Evolutionary conservation across 2,888 invertebrate genomes (phyloP).

Genomic region (Schizaphis graminum): DNA sequence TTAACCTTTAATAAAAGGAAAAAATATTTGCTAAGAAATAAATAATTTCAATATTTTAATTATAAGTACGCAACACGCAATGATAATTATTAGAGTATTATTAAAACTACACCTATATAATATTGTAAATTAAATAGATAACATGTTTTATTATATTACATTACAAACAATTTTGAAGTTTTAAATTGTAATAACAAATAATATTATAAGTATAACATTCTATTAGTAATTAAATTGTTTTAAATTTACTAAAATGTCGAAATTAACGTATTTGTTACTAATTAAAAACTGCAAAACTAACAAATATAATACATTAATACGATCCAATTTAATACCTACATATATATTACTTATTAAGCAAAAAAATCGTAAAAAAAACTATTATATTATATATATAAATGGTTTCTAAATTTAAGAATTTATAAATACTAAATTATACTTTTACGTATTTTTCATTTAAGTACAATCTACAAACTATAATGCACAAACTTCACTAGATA

Average conservation of each 20-base stretch:
- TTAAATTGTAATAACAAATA: not conserved
- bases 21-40: not conserved
- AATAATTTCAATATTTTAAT: slow-evolving; percentile 10
- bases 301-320: too few relatives aligned
- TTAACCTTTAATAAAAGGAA: not conserved
- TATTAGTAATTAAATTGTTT: not conserved
- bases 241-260: not conserved
- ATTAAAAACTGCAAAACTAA: not conserved
- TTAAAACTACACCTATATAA: not conserved
- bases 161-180: not conserved
- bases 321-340: not conserved
- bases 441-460: slow-evolving; percentile 31
- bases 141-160: not conserved
- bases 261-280: not conserved
- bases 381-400: too few relatives aligned
- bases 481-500: slow-evolving; percentile 34
- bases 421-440: not conserved
- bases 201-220: not conserved
- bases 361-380: too few relatives aligned
- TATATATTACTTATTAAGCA: not conserved
- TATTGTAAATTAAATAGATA: not conserved
- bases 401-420: not conserved
- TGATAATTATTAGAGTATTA: not conserved
- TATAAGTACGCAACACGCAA: not conserved
- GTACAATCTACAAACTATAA: slow-evolving; percentile 20